Evolutionary conservation across 2,888 invertebrate genomes (phyloP), one percentile per base, ranked within the genome.

Genomic region (Mythimna lalbum): DNA sequence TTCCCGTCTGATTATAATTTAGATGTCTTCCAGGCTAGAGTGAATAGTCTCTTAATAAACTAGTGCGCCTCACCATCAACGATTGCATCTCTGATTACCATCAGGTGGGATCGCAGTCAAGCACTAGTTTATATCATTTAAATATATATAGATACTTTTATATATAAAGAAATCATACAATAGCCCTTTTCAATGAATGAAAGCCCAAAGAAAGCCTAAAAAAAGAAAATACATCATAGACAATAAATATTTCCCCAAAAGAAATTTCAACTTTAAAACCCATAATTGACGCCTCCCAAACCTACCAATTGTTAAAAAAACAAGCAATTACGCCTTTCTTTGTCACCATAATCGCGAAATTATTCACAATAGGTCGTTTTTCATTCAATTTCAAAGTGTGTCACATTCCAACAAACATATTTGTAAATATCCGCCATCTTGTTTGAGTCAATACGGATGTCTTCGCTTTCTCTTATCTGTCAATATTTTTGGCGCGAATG

Each of bases 401-500:
- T 59, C 81, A 63, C 78, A 83, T 85, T 56, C 83, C 80, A 57
- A 31, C 77, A 50, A 33, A 61, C 79, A 65, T 71, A 78, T 80
- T 63, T 56, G 82, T 84, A 69, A 73, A 79, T 73, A 65, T 75
- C 76, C 69, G 82, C 70, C 80, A 82, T 27, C 4, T 27, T 4
- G 7, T 14, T 17, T 23, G 74, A 63, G 73, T 61, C 78, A 66
- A 84, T 78, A 69, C 81, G 80, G 80, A 83, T 80, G 69, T 47
- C 52, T 53, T 64, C 52, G 77, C 81, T 81, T 78, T 78, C 78
- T 66, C 78, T 65, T 53, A 73, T 33, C 63, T 80, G 85, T 78
- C 81, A 78, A 84, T 82, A 84, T 84, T 83, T 74, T 85, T 83
- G 83, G 80, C 83, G 83, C 81, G 85, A 80, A 69, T 47, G 62